phyloP scores from a whole-genome alignment of 2,113 vertebrate genomes.

The Strix uralensis region DNA sequence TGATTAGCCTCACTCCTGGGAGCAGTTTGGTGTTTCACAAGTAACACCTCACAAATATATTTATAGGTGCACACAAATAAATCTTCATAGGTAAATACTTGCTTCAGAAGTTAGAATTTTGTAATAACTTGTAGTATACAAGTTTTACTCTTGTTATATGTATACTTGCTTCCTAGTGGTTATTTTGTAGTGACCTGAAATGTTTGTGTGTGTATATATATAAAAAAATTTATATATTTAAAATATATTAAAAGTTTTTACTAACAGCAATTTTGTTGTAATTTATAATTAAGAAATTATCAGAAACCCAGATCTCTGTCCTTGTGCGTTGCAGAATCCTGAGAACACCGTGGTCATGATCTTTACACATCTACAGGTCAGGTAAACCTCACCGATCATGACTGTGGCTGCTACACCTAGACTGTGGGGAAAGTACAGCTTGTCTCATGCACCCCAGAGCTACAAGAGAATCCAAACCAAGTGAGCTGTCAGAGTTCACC shows the following conservation, averaged over 20 bases:
- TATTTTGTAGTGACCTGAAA: neutral
- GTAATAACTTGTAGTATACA: neutral
- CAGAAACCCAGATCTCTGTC: neutral
- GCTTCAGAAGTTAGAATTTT: neutral
- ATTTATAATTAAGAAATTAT: neutral
- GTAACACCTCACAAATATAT: neutral
- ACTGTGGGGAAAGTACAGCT: neutral
- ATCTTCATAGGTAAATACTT: neutral
- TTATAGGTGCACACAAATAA: neutral
- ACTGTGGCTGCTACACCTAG: neutral
- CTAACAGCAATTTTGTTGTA: neutral
- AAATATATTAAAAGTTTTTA: neutral
- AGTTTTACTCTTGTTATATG: neutral
- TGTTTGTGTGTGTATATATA: neutral
- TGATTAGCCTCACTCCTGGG: neutral
- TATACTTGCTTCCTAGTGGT: neutral
- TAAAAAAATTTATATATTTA: neutral
- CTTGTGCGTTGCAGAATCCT: neutral
- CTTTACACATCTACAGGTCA: accelerated
- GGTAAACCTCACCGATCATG: neutral
- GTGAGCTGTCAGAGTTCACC: neutral
- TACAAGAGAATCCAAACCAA: neutral
- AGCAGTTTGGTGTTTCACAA: neutral
- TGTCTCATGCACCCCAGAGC: neutral
- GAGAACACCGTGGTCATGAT: neutral